Evolutionary conservation across 2,797 vertebrate species (phyloP).

Genomic region (Channallabes apus): DNA sequence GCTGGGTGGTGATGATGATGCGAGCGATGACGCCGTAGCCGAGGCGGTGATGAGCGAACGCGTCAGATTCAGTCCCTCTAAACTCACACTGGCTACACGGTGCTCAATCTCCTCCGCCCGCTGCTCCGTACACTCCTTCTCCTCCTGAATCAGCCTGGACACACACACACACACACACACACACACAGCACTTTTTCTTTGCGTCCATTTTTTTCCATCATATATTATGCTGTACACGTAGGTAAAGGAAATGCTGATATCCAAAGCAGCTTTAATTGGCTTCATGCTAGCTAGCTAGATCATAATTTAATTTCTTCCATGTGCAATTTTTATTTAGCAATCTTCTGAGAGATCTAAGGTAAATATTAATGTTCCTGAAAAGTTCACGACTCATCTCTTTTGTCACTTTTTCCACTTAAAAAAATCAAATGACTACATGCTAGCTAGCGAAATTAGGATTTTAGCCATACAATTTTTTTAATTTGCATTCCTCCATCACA

Average conservation of each 20-base stretch:
- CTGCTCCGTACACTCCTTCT: conserved; percentile 97
- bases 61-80: conserved; percentile 94
- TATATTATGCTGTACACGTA: neutral
- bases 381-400: no score
- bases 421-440: neutral
- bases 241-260: neutral
- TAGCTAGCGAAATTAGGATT: neutral
- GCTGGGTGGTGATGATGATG: conserved; percentile 95
- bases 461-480: neutral
- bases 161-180: conserved; percentile 19
- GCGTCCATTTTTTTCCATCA: neutral
- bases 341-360: neutral
- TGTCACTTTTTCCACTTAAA: neutral
- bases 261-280: neutral
- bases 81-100: conserved; percentile 93
- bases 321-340: neutral
- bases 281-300: neutral
- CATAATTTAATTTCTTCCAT: neutral
- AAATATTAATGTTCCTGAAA: neutral
- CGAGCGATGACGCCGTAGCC: conserved; percentile 92
- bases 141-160: conserved; percentile 95
- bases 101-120: conserved; percentile 98
- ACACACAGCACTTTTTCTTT: neutral
- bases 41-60: conserved; percentile 95
- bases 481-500: neutral